Percentiles rank a stretch among this genome's conserved stretches.
Evolutionary conservation across 2,888 invertebrate genomes (phyloP).

Genomic region (Syrista parreyssii): DNA sequence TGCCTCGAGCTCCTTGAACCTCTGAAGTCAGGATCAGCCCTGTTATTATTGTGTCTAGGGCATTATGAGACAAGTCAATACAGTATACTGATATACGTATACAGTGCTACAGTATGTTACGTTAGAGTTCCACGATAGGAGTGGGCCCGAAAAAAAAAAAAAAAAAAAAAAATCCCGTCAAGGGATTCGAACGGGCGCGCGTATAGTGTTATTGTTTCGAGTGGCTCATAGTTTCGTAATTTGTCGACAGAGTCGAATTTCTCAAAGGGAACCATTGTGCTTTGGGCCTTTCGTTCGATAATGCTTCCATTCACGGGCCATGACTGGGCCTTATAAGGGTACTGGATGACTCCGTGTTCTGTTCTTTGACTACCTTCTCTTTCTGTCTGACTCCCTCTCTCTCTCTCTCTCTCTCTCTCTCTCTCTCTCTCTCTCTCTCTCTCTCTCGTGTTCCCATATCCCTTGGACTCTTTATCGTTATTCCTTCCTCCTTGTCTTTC

Average conservation of each 20-base stretch:
- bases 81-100: no score
- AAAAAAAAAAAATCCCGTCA: no score
- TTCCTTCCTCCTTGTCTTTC: conserved; percentile 6
- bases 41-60: no score
- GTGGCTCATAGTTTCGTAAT: conserved; percentile 45
- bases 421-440: conserved; percentile 8
- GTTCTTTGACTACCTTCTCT: conserved; percentile 17
- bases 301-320: conserved; percentile 52
- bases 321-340: conserved; percentile 31
- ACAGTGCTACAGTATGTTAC: no score
- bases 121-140: no score
- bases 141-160: no score
- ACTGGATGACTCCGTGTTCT: conserved; percentile 25
- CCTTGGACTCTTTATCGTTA: conserved; percentile 9
- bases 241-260: conserved; percentile 55
- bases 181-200: background rate
- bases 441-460: conserved; percentile 7
- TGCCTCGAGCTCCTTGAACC: no score
- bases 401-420: conserved; percentile 4
- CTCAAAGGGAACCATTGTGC: conserved; percentile 55
- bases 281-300: conserved; percentile 38
- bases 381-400: background rate
- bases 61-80: no score
- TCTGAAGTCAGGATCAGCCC: no score
- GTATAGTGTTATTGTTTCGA: conserved; percentile 47